Base-by-base conservation (phyloP, 2,888 invertebrate genomes). In the Operophtera brumata region DNA sequence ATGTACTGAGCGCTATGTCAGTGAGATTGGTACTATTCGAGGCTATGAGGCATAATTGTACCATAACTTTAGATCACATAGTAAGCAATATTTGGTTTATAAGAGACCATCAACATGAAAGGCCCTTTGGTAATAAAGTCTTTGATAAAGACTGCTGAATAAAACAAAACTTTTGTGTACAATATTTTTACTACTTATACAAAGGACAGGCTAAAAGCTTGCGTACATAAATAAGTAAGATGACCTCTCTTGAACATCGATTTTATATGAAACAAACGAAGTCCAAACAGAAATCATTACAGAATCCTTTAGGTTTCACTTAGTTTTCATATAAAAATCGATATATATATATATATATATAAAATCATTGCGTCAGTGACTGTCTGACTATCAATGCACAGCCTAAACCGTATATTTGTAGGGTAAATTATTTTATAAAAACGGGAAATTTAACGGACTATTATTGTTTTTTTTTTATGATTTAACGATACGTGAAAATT, bases 161-260 rank as follows among this genome's bases (percentile, higher is more conserved):
- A 51, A 39, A 37, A 35, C 48, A 48, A 54, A 54, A 44, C 35
- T 35, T 48, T 13, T 47, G 32, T 40, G 30, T 44, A 43, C 35
- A 35, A 6, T 26, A n/a, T 44, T 47, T 54, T 54, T 47, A 54
- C 28, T 40, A 36, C 54, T 40, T 28, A 30, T 40, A 45, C 39
- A 47, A 40, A 39, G 37, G 14, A 43, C 37, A 9, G 37, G 25
- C 30, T 50, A 44, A 50, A 39, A 50, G 50, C 43, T 32, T 44
- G 30, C 25, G 30, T 50, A 37, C 50, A 39, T 44, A 50, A 50
- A 50, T 37, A 50, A 32, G 25, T 50, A 42, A 35, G 20, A 32
- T 44, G 39, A 39, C 43, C 34, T 47, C 4, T 14, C 42, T 32
- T 12, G 20, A 12, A 20, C 39, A 12, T 13, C 36, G 5, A 47